Evolutionary conservation across 2,113 vertebrate species (phyloP).

Genomic region (Athene noctua): DNA sequence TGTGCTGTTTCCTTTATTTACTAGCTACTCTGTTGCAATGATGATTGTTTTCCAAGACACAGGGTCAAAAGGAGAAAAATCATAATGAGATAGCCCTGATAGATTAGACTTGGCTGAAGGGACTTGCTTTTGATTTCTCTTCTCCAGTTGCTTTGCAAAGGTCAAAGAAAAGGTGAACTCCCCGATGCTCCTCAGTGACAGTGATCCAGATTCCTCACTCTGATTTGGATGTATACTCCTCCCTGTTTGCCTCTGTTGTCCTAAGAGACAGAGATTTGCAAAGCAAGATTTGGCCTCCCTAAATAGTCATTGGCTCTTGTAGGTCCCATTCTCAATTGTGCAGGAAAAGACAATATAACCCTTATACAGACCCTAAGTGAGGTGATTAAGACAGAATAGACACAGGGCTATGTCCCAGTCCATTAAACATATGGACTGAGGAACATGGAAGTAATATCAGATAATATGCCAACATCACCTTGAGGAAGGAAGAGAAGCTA

Average conservation of each 20-base stretch:
- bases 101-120: not conserved
- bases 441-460: not conserved
- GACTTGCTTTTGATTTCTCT: not conserved
- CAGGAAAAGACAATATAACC: not conserved
- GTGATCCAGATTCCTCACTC: not conserved
- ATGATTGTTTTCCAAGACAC: not conserved
- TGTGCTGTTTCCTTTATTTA: not conserved
- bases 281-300: not conserved
- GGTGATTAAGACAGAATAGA: not conserved
- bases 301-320: not conserved
- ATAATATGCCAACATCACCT: not conserved
- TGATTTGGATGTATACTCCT: not conserved
- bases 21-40: not conserved
- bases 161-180: not conserved
- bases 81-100: not conserved
- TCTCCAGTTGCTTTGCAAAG: not conserved
- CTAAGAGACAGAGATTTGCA: not conserved
- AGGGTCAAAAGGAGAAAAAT: not conserved
- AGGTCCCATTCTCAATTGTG: not conserved
- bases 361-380: accelerated
- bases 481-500: not conserved
- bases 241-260: not conserved
- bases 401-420: not conserved
- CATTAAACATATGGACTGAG: accelerated
- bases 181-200: not conserved